These are phyloP conservation scores for Idaea dimidiata DNA, from an alignment of 2,888 invertebrate species.

Conservation along the genomic window DNA sequence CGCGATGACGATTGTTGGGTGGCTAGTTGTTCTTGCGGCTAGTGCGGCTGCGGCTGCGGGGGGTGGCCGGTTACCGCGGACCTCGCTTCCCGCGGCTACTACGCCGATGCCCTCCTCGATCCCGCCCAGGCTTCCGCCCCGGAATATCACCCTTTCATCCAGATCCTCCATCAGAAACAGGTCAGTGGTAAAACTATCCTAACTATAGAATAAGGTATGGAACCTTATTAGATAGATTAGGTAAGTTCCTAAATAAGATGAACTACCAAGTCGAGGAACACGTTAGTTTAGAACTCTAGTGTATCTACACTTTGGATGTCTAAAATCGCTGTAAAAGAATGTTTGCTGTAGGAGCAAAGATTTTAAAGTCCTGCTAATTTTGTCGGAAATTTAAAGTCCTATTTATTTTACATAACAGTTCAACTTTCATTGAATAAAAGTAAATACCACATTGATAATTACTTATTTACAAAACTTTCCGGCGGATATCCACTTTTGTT, in stretches of 20 bases:
- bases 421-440: no score
- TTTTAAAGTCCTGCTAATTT: no score
- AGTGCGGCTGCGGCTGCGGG: slow-evolving; percentile 69
- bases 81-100: slow-evolving; percentile 68
- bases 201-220: no score
- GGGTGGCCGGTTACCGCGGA: slow-evolving; percentile 68
- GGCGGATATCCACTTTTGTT: no score
- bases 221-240: neutral
- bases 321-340: no score
- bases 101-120: slow-evolving; percentile 79
- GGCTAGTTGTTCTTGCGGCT: slow-evolving; percentile 64
- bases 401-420: no score
- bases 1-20: slow-evolving; percentile 66
- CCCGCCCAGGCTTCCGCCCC: slow-evolving; percentile 70
- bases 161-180: slow-evolving; percentile 72
- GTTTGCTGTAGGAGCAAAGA: no score
- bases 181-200: slow-evolving; percentile 45
- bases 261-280: neutral
- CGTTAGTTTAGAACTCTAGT: neutral
- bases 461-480: no score
- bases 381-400: no score
- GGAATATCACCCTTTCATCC: slow-evolving; percentile 71
- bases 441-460: no score
- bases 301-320: no score
- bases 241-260: neutral